Evolutionary conservation across 2,113 vertebrate genomes (phyloP), one percentile per base, ranked within the genome.

Genomic region (Rhinoderma darwinii): DNA sequence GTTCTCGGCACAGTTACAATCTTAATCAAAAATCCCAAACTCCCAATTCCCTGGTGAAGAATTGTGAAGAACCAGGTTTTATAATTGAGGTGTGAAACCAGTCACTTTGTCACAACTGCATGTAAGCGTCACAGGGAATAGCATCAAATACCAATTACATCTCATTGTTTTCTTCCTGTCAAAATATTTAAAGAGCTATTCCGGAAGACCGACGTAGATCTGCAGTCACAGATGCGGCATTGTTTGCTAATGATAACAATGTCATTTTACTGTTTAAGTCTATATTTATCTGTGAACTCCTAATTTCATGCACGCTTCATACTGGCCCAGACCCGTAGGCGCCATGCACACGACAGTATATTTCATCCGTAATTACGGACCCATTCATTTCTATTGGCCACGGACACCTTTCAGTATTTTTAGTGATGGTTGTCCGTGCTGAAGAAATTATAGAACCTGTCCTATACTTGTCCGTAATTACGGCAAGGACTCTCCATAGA

Each of bases 1-100:
- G 89, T 88, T 89, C 92, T 90, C 88, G 35, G 76, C 83, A 44
- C n/a, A 30, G 50, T n/a, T 75, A 41, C 17, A 61, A 75, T 73
- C 32, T 59, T 37, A 61, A 74, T 56, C 35, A 63, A 66, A 72
- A 77, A 35, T 77, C 27, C 30, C 51, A 43, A 59, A 37, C 17
- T 56, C 9, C 32, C n/a, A 3, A 43, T 47, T 61, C 39, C 27
- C 14, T 35, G 27, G 50, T 56, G 44, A 18, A 73, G 22, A 32
- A 73, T 63, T 22, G 14, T 17, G 35, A 27, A 25, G 82, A 50
- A 74, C 12, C 18, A 32, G 27, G 44, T 35, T 70, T 27, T 54
- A 51, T 54, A 17, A 56, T 41, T 37, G 66, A 74, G 82, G 68
- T 22, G 44, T 84, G 27, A 54, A 47, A 73, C 44, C n/a, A 73